phyloP scores from a whole-genome alignment of 2,797 vertebrate species.

The Streptopelia turtur region DNA sequence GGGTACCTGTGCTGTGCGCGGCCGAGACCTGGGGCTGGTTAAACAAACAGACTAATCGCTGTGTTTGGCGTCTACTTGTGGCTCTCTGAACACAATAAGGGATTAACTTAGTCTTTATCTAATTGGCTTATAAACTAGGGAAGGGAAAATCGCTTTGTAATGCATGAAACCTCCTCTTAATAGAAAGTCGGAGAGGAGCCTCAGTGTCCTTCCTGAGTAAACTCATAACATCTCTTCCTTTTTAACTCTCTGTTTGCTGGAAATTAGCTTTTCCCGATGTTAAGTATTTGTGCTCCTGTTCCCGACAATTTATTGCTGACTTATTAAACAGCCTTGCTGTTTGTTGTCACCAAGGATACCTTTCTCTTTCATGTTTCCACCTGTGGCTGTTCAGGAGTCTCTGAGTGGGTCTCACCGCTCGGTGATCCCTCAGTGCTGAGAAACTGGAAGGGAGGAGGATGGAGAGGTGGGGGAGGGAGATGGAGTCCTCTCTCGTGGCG shows the following conservation, averaged over 20 bases:
- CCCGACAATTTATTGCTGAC: fast-evolving
- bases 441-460: not conserved
- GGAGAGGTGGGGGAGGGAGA: not conserved
- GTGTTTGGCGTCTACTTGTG: slow-evolving; percentile 54
- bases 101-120: slow-evolving; percentile 70
- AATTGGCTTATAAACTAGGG: slow-evolving; percentile 62
- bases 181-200: not conserved
- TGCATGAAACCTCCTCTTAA: slow-evolving; percentile 47
- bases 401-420: not conserved
- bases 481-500: not conserved
- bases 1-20: fast-evolving
- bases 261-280: not conserved
- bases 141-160: slow-evolving; percentile 55
- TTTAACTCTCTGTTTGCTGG: not conserved
- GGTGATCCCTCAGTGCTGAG: not conserved
- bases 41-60: not conserved
- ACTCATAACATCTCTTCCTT: not conserved
- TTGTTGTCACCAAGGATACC: fast-evolving
- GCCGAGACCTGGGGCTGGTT: not conserved
- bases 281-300: not conserved
- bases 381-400: not conserved
- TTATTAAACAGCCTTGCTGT: not conserved
- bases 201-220: not conserved
- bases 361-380: fast-evolving
- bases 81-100: slow-evolving; percentile 19